Conservation (phyloP, 1,140 invertebrate species). For the Zaprionus kolodkinae region DNA sequence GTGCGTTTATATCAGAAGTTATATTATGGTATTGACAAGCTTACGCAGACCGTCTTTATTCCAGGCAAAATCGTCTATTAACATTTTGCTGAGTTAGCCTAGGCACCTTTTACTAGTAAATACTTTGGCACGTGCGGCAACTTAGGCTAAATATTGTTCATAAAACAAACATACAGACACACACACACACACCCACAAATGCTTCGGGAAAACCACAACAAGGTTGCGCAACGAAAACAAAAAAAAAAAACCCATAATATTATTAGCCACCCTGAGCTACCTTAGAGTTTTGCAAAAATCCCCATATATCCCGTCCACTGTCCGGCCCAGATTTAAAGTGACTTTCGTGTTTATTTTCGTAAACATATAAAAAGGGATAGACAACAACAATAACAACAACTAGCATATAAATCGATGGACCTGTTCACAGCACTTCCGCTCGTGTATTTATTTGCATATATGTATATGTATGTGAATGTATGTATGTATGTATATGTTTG, state of each 20-base stretch:
- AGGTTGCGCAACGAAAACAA: constrained; percentile 4
- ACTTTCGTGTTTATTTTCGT: constrained; percentile 63
- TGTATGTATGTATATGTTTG: neutral
- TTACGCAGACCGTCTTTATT: neutral
- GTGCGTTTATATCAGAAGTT: neutral
- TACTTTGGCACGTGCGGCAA: neutral
- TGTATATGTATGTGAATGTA: too few relatives aligned
- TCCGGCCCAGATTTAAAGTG: constrained; percentile 55
- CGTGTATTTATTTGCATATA: neutral
- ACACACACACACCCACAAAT: neutral
- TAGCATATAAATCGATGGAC: constrained; percentile 37
- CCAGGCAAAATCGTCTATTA: neutral
- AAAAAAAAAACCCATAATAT: constrained; percentile 7
- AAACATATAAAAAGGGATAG: constrained; percentile 61
- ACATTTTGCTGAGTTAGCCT: neutral
- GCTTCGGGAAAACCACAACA: neutral
- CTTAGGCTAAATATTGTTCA: neutral
- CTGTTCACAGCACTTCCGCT: constrained; percentile 51
- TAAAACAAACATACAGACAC: neutral
- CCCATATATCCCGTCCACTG: constrained; percentile 20
- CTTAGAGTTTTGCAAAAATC: constrained; percentile 13
- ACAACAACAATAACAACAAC: constrained; percentile 37
- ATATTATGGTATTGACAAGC: neutral
- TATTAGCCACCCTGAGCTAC: constrained; percentile 18
- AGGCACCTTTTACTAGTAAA: neutral